These are phyloP conservation scores for Alethe diademata DNA, from an alignment of 2,113 vertebrate species.

Conservation along the genomic window DNA sequence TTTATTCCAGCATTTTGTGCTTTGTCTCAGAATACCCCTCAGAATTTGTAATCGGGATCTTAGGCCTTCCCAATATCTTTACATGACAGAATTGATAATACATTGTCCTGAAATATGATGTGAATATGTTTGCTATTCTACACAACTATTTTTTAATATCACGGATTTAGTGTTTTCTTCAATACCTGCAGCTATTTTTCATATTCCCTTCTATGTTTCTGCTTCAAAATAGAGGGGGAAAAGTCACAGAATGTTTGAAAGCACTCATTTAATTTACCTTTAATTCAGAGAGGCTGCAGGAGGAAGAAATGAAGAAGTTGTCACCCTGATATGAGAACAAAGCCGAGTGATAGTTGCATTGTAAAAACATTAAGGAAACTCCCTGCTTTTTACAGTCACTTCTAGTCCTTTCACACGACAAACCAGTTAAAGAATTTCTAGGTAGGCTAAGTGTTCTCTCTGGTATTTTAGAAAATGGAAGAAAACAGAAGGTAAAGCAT, in stretches of 20 bases:
- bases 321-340: constrained; percentile 8
- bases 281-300: neutral
- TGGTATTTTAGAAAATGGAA: constrained; percentile 53
- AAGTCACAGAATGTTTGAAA: neutral
- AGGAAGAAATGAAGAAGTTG: neutral
- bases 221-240: neutral
- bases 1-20: neutral
- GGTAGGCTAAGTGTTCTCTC: constrained; percentile 7
- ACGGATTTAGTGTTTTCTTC: neutral
- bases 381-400: neutral
- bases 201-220: neutral
- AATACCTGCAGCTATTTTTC: neutral
- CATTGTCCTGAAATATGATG: neutral
- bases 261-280: neutral
- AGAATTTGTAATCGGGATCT: neutral
- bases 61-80: neutral
- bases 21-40: neutral
- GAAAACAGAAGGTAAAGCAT: constrained; percentile 61
- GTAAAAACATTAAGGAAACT: constrained; percentile 19
- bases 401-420: neutral
- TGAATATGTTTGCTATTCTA: neutral
- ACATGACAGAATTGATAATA: neutral
- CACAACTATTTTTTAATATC: neutral
- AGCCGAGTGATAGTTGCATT: neutral
- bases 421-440: constrained; percentile 19